Base-by-base conservation (phyloP, 2,797 vertebrate genomes). In the Sebastes oblongus region DNA sequence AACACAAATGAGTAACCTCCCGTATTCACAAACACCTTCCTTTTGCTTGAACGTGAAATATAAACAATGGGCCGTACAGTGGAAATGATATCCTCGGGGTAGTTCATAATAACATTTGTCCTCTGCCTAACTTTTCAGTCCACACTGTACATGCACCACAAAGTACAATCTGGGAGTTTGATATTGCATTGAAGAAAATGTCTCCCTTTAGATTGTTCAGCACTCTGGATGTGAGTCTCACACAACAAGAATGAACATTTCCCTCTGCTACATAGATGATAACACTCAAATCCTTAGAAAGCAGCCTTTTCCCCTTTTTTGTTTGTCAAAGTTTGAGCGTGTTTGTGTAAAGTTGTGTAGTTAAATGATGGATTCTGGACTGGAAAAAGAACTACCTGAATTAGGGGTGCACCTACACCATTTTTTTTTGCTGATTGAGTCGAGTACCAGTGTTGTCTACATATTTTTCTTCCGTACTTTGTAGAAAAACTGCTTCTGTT, bases 1-100 rank as follows among this genome's bases (percentile, higher is more conserved):
- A 90, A 90, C 89, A 88, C 83, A 89, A 87, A 92, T 86, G 83
- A 89, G 86, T 89, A 91, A 85, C 86, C 82, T 94, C 72, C 69
- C 54, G 72, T 91, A 90, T 90, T 89, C 79, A 89, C 78, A 92
- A 87, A 87, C 81, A 13, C 30, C n/a, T 81, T 88, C 61, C 61
- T 90, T 86, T 77, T 77, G 56, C 58, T 73, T 79, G 75, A 86
- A 74, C 8, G 85, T 92, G 55, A 92, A 89, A 86, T 86, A 83
- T 76, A 85, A 92, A 92, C 88, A 84, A 90, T 65, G 81, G 85
- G 78, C 65, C 73, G 4, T 74, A 90, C 68, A 91, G 83, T 83
- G 66, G 72, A 87, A 86, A 89, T 72, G 1, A 82, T 72, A 52
- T 72, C 77, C 66, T 80, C 34, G 39, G 85, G 82, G 72, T 68